Conservation (phyloP, 2,113 vertebrate species). For the Malaclemys terrapin region DNA sequence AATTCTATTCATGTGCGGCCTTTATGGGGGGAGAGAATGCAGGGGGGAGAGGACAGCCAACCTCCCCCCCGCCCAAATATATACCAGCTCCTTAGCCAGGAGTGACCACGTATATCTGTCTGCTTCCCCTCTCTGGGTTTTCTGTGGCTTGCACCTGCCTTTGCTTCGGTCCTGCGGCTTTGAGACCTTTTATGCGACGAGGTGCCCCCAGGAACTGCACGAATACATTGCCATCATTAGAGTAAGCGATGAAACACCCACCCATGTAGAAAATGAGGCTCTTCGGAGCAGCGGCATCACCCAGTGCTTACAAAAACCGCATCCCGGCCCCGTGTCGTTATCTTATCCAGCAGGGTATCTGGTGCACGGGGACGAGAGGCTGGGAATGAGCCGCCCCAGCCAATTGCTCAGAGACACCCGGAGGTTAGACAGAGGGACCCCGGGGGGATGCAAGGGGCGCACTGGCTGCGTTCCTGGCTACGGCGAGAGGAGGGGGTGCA, state of each 20-base stretch:
- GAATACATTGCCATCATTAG: rapidly evolving
- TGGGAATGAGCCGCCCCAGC: neutral
- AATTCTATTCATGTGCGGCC: neutral
- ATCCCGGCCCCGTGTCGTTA: neutral
- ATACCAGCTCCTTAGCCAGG: neutral
- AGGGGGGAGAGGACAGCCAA: rapidly evolving
- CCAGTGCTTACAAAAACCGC: neutral
- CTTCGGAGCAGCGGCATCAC: neutral
- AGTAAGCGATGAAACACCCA: rapidly evolving
- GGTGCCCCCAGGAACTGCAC: neutral
- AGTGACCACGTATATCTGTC: neutral
- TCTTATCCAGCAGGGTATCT: neutral
- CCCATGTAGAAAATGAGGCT: neutral
- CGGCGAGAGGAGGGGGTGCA: neutral
- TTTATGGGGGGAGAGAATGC: no score
- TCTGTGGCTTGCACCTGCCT: neutral
- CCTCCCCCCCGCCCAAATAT: no score
- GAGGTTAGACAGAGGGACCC: neutral
- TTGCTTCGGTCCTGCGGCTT: neutral
- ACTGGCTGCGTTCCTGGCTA: no score
- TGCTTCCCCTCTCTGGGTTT: neutral
- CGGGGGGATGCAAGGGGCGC: neutral
- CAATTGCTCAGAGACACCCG: neutral
- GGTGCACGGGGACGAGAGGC: no score
- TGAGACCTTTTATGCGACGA: neutral